Percentiles rank a stretch among this genome's conserved stretches.
phyloP scores from a whole-genome alignment of 2,797 vertebrate species.

The Delichon dasypus region DNA sequence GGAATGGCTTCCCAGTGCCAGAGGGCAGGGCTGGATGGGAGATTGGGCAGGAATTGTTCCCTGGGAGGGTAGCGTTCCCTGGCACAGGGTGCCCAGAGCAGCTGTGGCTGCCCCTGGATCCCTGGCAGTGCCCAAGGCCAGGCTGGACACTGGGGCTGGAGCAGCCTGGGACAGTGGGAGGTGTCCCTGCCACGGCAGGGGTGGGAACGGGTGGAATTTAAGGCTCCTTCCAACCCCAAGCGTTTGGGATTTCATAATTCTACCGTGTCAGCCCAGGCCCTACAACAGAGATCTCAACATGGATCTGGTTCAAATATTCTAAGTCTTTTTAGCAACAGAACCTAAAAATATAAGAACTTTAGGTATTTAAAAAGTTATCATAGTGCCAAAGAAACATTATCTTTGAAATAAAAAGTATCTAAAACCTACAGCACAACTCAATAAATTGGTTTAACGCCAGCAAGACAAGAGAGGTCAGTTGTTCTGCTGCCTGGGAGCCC shows the following conservation, averaged over 20 bases:
- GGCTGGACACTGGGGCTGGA: not conserved
- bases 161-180: not conserved
- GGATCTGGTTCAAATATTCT: not conserved
- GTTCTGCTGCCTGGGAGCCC: not conserved
- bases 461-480: not conserved
- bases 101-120: not conserved
- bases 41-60: rapidly evolving
- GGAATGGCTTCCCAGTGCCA: not conserved
- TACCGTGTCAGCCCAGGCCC: not conserved
- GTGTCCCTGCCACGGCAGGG: not conserved
- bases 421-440: not conserved
- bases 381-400: rapidly evolving
- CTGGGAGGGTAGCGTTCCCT: rapidly evolving
- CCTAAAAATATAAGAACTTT: not conserved
- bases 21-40: not conserved
- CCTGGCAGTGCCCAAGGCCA: not conserved
- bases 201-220: rapidly evolving
- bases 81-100: not conserved
- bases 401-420: not conserved
- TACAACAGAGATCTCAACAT: rapidly evolving
- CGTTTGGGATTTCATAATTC: not conserved
- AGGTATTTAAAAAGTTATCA: not conserved
- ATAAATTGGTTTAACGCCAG: not conserved
- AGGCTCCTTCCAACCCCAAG: not conserved
- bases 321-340: not conserved